Evolutionary conservation across 2,797 vertebrate genomes (phyloP).

Genomic region (Muscicapa striata): DNA sequence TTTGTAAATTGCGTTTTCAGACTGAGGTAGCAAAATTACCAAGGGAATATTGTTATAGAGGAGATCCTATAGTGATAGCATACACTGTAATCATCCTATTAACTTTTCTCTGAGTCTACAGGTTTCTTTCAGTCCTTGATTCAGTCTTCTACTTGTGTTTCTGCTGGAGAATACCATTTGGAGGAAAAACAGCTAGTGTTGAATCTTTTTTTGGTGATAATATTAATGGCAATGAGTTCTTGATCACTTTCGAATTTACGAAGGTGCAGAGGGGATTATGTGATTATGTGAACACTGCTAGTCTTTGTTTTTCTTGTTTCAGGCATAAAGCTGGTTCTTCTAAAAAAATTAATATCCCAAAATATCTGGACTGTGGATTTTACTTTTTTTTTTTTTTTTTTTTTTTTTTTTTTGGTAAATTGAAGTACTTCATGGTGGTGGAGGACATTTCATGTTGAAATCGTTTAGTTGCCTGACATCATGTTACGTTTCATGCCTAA

Average conservation of each 20-base stretch:
- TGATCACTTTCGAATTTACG: neutral
- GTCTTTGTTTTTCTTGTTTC: neutral
- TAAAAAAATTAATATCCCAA: neutral
- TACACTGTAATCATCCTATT: neutral
- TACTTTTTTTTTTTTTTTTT: neutral
- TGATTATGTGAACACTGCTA: neutral
- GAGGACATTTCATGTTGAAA: neutral
- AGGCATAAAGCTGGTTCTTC: neutral
- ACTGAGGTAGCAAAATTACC: constrained; percentile 16
- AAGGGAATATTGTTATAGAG: constrained; percentile 1
- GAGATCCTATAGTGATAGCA: neutral
- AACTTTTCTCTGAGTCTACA: neutral
- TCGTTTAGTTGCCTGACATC: neutral
- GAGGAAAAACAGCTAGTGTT: neutral
- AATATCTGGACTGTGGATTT: neutral
- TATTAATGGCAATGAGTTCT: neutral
- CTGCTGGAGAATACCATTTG: neutral
- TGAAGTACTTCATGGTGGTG: neutral
- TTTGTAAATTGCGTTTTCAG: neutral
- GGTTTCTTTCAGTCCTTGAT: neutral
- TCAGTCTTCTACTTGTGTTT: neutral
- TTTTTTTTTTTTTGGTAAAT: neutral
- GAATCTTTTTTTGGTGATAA: neutral
- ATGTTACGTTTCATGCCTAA: neutral
- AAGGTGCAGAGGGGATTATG: neutral